phyloP scores from a whole-genome alignment of 2,113 vertebrate genomes.

The Myxocyprinus asiaticus region DNA sequence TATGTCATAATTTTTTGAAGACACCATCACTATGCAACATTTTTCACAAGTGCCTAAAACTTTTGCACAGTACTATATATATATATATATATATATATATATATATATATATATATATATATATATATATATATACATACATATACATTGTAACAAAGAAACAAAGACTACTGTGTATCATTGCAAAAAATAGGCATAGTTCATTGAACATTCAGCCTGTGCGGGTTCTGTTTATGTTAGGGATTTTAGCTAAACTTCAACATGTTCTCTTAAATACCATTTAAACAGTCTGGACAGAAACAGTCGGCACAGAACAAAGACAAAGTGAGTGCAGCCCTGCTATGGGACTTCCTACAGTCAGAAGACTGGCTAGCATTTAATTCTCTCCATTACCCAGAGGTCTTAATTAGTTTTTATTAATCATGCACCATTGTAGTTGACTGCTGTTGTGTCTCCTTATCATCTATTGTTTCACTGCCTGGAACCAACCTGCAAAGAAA shows the following conservation, averaged over 20 bases:
- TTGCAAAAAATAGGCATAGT: too few species aligned
- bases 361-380: slow-evolving; percentile 64
- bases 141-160: too few species aligned
- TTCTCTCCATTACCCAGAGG: slow-evolving; percentile 74
- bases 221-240: neutral
- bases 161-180: too few species aligned
- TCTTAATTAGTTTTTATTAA: slow-evolving; percentile 81
- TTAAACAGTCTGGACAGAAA: slow-evolving; percentile 11
- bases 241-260: slow-evolving; percentile 34
- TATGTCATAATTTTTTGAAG: too few species aligned
- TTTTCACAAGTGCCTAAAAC: too few species aligned
- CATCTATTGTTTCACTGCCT: slow-evolving; percentile 63
- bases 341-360: slow-evolving; percentile 65
- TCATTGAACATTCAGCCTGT: too few species aligned
- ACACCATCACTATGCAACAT: too few species aligned
- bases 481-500: slow-evolving; percentile 65
- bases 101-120: too few species aligned
- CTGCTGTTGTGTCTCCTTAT: slow-evolving; percentile 73
- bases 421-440: slow-evolving; percentile 73
- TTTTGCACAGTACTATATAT: too few species aligned
- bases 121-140: too few species aligned
- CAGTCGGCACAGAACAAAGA: slow-evolving; percentile 15
- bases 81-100: too few species aligned
- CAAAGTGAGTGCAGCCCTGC: slow-evolving; percentile 47
- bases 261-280: slow-evolving; percentile 20